Percentiles rank a stretch among this genome's conserved stretches.
Evolutionary conservation across 2,797 vertebrate genomes (phyloP).

Genomic region (Eidolon dupreanum): DNA sequence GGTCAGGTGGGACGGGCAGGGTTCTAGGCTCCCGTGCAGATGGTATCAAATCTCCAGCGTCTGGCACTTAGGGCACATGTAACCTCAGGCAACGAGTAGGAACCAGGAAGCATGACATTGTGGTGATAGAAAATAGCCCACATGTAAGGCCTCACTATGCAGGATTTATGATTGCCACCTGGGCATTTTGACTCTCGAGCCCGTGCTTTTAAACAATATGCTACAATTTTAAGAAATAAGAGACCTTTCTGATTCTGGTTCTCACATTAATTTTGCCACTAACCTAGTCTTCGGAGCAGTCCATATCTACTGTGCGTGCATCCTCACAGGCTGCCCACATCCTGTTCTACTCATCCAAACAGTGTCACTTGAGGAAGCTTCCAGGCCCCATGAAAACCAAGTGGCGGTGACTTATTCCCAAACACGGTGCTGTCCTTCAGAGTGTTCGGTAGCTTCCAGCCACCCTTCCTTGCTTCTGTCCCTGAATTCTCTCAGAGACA

Average conservation of each 20-base stretch:
- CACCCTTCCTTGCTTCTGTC: background rate
- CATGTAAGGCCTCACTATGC: background rate
- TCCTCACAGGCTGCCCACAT: background rate
- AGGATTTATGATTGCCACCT: background rate
- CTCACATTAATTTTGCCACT: background rate
- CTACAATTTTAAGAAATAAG: background rate
- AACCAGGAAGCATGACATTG: background rate
- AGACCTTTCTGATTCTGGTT: background rate
- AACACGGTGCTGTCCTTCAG: background rate
- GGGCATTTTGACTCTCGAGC: background rate
- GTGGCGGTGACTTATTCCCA: background rate
- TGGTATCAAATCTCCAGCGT: background rate
- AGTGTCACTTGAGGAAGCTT: background rate
- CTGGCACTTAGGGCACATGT: background rate
- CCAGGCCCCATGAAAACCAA: background rate
- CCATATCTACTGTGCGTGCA: too few species aligned
- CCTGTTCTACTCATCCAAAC: background rate
- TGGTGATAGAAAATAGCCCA: background rate
- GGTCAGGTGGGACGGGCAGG: background rate
- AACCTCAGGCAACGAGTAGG: background rate
- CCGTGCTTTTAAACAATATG: background rate
- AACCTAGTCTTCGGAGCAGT: too few species aligned
- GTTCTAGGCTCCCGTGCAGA: background rate
- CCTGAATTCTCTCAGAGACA: background rate
- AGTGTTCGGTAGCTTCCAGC: background rate